Conservation (phyloP, 2,113 vertebrate genomes). For the Eulemur macaco region DNA sequence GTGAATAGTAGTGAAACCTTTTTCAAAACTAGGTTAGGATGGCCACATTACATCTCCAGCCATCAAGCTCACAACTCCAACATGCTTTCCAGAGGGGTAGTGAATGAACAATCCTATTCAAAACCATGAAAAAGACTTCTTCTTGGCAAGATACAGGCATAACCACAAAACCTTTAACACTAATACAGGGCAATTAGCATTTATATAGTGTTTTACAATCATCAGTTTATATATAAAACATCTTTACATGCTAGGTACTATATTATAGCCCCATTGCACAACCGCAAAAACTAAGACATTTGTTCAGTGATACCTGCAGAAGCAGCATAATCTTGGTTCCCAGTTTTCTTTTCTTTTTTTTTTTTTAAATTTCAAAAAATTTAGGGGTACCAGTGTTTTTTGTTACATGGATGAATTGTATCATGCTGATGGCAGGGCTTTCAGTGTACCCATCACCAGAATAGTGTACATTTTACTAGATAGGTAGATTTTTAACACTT, state of each 20-base stretch:
- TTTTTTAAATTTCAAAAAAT: too few species aligned
- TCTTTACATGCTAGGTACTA: neutral
- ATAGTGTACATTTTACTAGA: too few species aligned
- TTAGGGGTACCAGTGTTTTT: too few species aligned
- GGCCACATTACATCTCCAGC: neutral
- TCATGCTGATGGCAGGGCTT: too few species aligned
- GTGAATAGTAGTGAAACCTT: neutral
- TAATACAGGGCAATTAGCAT: neutral
- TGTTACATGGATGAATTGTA: too few species aligned
- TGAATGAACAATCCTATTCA: neutral
- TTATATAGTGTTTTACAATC: neutral
- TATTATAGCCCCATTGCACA: neutral
- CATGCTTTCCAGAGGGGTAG: neutral
- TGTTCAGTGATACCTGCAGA: neutral
- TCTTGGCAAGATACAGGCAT: neutral
- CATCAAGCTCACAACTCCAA: neutral
- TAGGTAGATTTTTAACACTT: too few species aligned
- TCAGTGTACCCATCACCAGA: too few species aligned
- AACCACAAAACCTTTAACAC: neutral
- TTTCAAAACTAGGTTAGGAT: constrained; percentile 7
- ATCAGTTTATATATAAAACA: neutral
- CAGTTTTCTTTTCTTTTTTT: too few species aligned
- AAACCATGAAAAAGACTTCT: neutral
- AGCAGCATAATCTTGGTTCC: neutral
- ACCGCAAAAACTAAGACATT: neutral